Conservation (phyloP, 2,888 invertebrate genomes). For the Geotrupes spiniger region DNA sequence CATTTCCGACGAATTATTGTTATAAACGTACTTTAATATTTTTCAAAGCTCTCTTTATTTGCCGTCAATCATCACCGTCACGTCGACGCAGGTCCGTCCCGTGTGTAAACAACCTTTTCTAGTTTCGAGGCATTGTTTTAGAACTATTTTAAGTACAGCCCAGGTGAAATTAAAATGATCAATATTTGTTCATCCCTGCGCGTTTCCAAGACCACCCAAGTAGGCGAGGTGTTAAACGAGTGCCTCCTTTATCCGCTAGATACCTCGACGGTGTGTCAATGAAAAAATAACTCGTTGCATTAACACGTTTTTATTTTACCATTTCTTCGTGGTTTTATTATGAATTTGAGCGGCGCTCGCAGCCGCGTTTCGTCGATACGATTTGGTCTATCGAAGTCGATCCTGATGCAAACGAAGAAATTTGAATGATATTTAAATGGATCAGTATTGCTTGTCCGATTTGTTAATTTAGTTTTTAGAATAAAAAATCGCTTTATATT, state of each 20-base stretch:
- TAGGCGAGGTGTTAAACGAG: slow-evolving; percentile 36
- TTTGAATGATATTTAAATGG: no score
- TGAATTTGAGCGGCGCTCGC: slow-evolving; percentile 15
- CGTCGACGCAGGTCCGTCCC: slow-evolving; percentile 1
- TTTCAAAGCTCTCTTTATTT: no score
- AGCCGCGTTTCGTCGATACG: no score
- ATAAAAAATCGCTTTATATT: no score
- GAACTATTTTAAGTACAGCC: slow-evolving; percentile 26
- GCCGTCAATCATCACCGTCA: slow-evolving; percentile 13
- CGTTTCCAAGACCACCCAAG: slow-evolving; percentile 36
- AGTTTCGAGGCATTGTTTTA: slow-evolving; percentile 29
- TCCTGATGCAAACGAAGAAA: no score
- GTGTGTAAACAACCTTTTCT: slow-evolving; percentile 26
- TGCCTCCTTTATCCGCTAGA: slow-evolving; percentile 25
- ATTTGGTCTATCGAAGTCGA: no score
- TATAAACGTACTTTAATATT: no score
- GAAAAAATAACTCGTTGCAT: slow-evolving; percentile 45
- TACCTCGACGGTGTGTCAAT: slow-evolving; percentile 35
- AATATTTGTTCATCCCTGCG: slow-evolving; percentile 36
- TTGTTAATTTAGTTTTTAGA: no score
- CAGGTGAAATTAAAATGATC: slow-evolving; percentile 38
- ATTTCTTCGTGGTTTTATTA: slow-evolving; percentile 22
- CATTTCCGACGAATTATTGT: no score
- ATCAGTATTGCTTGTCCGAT: no score
- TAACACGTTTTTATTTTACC: slow-evolving; percentile 46